Base-by-base conservation (phyloP, 2,797 vertebrate species). In the Neoniphon sammara region DNA sequence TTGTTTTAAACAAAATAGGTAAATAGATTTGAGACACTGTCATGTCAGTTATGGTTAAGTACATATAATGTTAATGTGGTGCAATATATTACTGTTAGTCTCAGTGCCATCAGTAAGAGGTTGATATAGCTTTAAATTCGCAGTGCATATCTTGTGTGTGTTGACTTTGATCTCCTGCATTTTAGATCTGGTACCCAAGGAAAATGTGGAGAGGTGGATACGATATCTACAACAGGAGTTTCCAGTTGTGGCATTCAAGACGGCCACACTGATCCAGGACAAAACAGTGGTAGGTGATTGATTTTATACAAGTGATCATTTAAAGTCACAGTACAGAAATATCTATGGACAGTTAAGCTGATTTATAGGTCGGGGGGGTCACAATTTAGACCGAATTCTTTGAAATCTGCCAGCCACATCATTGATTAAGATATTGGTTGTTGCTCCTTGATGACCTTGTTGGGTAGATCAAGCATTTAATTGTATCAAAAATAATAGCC, bases 1-100 rank as follows among this genome's bases (percentile, higher is more conserved):
- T 99, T 30, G 81, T 98, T 73, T 91, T 99, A 72, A 99, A 95
- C 90, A 99, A 99, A 93, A 97, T 95, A 81, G 98, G 98, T 99
- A 89, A 36, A 11, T 62, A 1, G 1, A 57, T 3, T 1, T 9
- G 7, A 50, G 12, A 21, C 0, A 1, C 1, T 59, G 8, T 25
- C 3, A 2, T 52, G 5, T 57, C 14, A 12, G 6, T 25, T 6
- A 18, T 58, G 10, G 0, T 15, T 5, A 1, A 30, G 4, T 12
- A 3, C 4, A 20, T 14, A 27, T 11, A 55, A 1, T 6, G 6
- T 9, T 21, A 21, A 36, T 39, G 1, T 56, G 14, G 2, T 39
- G 25, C 25, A 2, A 27, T 27, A 27, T 27, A 27, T 2, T 58
- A 12, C 20, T 25, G 12, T 14, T 4, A 11, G 34, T 36, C 9